Percentiles rank a stretch among this genome's conserved stretches.
Evolutionary conservation across 2,113 vertebrate species (phyloP).

Genomic region (Microtus pennsylvanicus): DNA sequence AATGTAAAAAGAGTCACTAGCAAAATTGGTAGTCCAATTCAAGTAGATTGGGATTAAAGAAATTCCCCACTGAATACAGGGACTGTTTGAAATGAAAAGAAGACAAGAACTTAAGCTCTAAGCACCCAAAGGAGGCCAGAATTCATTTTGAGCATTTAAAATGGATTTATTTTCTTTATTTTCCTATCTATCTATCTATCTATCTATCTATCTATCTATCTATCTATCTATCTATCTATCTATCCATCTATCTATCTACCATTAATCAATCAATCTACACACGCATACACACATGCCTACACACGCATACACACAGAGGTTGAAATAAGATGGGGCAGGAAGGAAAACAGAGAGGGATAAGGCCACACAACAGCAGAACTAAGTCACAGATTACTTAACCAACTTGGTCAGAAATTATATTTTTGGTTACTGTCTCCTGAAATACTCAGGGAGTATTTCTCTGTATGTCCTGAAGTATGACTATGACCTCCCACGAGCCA

Average conservation of each 20-base stretch:
- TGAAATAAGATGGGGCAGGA: not conserved
- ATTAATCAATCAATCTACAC: too few relatives aligned
- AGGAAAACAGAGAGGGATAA: not conserved
- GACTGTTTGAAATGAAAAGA: not conserved
- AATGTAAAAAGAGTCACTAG: not conserved
- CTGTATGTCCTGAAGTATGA: not conserved
- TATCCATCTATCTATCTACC: too few relatives aligned
- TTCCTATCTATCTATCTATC: too few relatives aligned
- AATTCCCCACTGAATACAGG: not conserved
- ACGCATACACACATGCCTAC: not conserved
- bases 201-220: too few relatives aligned
- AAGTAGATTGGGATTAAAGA: not conserved
- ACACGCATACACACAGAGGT: not conserved
- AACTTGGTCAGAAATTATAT: not conserved
- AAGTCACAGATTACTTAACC: not conserved
- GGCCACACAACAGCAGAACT: not conserved
- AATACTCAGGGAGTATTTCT: slow-evolving; percentile 1
- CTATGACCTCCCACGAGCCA: not conserved
- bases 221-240: too few relatives aligned
- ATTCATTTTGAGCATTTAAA: slow-evolving; percentile 31
- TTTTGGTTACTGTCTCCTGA: not conserved
- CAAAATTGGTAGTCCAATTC: slow-evolving; percentile 3
- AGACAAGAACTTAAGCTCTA: not conserved
- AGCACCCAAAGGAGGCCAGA: not conserved
- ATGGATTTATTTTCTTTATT: not conserved